These are phyloP conservation scores for Lithophane leautieri DNA, from an alignment of 2,888 invertebrate genomes.

Conservation along the genomic window DNA sequence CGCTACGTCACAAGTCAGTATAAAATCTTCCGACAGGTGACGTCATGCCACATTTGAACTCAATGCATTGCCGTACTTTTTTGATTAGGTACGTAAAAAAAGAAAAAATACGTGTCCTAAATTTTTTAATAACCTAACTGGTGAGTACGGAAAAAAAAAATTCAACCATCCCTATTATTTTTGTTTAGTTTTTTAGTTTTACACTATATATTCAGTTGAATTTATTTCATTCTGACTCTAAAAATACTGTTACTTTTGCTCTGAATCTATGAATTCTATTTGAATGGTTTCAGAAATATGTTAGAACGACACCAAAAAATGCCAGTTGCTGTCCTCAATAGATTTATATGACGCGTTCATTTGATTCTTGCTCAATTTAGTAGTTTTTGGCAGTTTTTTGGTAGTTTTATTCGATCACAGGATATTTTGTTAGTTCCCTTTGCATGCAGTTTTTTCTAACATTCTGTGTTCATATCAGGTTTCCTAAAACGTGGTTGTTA, in stretches of 20 bases:
- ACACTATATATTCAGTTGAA: background rate
- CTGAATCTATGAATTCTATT: constrained; percentile 34
- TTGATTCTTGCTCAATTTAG: constrained; percentile 39
- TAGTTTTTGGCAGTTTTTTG: too few species aligned
- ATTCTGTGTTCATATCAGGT: background rate
- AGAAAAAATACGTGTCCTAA: too few species aligned
- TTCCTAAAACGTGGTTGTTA: background rate
- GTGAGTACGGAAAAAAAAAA: too few species aligned
- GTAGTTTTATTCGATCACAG: constrained; percentile 35
- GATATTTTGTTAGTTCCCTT: constrained; percentile 28
- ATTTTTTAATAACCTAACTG: too few species aligned
- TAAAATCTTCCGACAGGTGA: too few species aligned
- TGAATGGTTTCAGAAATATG: constrained; percentile 33
- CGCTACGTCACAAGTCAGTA: too few species aligned
- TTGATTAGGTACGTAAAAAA: too few species aligned
- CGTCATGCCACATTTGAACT: too few species aligned
- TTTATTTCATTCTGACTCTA: constrained; percentile 7
- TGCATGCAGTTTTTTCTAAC: constrained; percentile 47
- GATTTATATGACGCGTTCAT: constrained; percentile 43
- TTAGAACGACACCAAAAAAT: constrained; percentile 27
- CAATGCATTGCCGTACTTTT: too few species aligned
- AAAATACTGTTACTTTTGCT: constrained; percentile 27
- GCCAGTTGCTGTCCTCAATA: constrained; percentile 45
- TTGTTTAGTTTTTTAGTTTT: background rate
- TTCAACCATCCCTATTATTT: background rate